Percentiles rank a stretch among this genome's conserved stretches.
Evolutionary conservation across 2,113 vertebrate species (phyloP).

Genomic region (Aspidoscelis tigris): DNA sequence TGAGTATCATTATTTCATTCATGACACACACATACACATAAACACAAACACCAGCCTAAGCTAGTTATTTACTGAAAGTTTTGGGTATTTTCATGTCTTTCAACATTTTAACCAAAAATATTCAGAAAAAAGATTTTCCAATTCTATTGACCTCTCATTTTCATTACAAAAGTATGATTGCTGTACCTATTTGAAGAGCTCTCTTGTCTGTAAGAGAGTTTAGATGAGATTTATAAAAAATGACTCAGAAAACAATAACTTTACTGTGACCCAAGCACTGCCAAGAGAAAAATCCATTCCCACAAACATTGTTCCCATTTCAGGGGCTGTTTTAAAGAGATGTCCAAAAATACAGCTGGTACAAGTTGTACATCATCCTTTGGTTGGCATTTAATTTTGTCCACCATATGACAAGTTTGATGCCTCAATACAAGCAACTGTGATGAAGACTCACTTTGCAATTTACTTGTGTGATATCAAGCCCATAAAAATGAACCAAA

Average conservation of each 20-base stretch:
- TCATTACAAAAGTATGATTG: background rate
- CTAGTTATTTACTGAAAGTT: too few species aligned
- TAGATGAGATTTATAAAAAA: background rate
- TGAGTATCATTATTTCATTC: too few species aligned
- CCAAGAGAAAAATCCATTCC: conserved; percentile 16
- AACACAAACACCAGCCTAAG: too few species aligned
- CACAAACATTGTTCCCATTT: background rate
- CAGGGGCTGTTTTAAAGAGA: conserved; percentile 2
- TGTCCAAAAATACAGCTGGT: background rate
- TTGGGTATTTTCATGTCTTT: background rate
- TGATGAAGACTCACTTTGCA: background rate
- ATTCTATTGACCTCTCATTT: too few species aligned
- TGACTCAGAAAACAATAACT: conserved; percentile 13
- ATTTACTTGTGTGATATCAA: background rate
- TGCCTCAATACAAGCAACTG: background rate
- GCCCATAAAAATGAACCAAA: background rate
- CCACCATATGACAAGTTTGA: background rate
- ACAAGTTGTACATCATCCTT: background rate
- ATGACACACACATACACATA: too few species aligned
- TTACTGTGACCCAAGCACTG: background rate
- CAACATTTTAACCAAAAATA: background rate
- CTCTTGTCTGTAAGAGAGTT: background rate
- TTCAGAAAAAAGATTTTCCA: too few species aligned
- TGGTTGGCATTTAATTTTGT: conserved; percentile 6
- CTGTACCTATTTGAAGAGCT: background rate